phyloP scores from a whole-genome alignment of 2,113 vertebrate genomes.

The Hippocampus guttulatus region DNA sequence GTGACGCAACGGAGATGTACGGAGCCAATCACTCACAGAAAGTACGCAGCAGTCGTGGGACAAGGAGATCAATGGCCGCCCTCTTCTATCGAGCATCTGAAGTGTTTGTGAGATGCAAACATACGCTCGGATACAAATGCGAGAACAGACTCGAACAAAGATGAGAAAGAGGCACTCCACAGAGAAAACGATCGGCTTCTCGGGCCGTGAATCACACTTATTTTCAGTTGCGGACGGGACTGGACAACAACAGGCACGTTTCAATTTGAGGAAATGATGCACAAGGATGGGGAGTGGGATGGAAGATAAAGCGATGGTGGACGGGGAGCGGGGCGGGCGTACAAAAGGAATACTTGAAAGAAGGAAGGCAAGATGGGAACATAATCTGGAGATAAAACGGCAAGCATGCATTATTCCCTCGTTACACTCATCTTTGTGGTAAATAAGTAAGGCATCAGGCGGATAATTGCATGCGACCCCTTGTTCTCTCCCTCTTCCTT shows the following conservation, averaged over 20 bases:
- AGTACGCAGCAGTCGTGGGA: constrained; percentile 48
- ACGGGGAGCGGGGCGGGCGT: not conserved
- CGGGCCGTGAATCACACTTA: constrained; percentile 22
- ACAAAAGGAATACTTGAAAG: constrained; percentile 40
- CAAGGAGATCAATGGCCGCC: constrained; percentile 49
- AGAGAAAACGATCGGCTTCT: constrained; percentile 3
- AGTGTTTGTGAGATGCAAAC: constrained; percentile 24
- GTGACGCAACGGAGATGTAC: constrained; percentile 40
- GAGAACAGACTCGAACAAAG: not conserved
- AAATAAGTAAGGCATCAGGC: constrained; percentile 13
- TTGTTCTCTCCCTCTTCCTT: not conserved
- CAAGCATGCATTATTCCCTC: constrained; percentile 24
- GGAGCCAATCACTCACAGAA: constrained; percentile 62
- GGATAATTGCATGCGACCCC: constrained; percentile 39
- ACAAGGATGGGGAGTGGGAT: constrained; percentile 2
- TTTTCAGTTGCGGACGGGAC: constrained; percentile 6
- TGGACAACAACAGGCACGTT: constrained; percentile 30
- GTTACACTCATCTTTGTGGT: constrained; percentile 30
- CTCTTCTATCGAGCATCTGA: constrained; percentile 26
- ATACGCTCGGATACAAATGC: not conserved
- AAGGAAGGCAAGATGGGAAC: constrained; percentile 16
- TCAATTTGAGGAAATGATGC: constrained; percentile 39
- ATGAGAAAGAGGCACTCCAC: not conserved
- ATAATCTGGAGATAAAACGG: constrained; percentile 20
- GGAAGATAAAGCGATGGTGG: constrained; percentile 29